These are phyloP conservation scores for Chaunax sp. DNA, from an alignment of 2,797 vertebrate genomes.

Conservation along the genomic window DNA sequence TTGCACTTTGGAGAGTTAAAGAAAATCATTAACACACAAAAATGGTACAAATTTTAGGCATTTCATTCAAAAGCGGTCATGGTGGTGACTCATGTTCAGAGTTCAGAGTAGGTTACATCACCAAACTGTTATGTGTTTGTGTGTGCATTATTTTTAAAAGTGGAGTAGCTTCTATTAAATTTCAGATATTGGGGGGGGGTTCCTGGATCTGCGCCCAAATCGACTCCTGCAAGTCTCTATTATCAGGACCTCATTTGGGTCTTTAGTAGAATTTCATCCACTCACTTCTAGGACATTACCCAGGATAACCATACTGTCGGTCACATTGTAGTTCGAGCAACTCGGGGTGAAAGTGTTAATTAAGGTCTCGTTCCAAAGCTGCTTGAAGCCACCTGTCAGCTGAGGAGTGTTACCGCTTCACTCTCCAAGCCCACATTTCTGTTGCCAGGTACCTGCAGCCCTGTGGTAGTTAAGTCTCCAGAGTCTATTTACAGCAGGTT, in stretches of 20 bases:
- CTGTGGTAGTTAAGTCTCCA: not conserved
- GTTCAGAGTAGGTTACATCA: no score
- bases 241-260: not conserved
- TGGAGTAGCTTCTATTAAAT: no score
- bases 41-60: no score
- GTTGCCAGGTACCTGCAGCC: slow-evolving; percentile 25
- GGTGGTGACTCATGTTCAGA: no score
- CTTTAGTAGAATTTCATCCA: not conserved
- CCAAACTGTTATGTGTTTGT: no score
- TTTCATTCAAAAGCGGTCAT: no score
- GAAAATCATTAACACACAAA: no score
- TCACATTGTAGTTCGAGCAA: slow-evolving; percentile 9
- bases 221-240: no score
- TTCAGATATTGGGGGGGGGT: no score
- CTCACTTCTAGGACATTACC: slow-evolving; percentile 31
- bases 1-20: no score
- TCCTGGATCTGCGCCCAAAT: no score
- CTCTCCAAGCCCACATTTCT: slow-evolving; percentile 14
- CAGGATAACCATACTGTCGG: slow-evolving; percentile 13
- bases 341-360: slow-evolving; percentile 45
- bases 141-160: no score
- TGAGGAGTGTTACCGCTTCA: not conserved
- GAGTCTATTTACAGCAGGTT: not conserved
- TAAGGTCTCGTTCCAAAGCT: slow-evolving; percentile 16
- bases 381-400: slow-evolving; percentile 35